Percentiles rank a stretch among this genome's conserved stretches.
Evolutionary conservation across 2,888 invertebrate species (phyloP).

Genomic region (Pteria penguin): DNA sequence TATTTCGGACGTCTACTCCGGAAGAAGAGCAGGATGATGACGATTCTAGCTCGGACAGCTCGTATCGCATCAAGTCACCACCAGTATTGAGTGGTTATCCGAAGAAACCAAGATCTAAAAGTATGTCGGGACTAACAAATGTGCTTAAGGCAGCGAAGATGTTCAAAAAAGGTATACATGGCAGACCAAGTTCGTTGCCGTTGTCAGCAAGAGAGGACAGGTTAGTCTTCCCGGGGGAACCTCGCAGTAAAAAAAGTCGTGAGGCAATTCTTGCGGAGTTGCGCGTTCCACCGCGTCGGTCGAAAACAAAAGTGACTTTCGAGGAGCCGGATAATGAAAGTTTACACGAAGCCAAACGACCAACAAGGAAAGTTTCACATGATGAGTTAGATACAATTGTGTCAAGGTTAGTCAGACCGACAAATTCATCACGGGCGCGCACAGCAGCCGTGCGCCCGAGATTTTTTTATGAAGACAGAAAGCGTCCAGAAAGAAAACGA

Average conservation of each 20-base stretch:
- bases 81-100: neutral
- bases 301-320: neutral
- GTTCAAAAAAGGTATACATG: neutral
- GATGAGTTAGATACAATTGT: slow-evolving; percentile 28
- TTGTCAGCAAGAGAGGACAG: neutral
- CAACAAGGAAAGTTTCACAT: slow-evolving; percentile 6
- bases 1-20: neutral
- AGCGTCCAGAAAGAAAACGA: neutral
- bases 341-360: neutral
- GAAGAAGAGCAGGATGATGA: slow-evolving; percentile 5
- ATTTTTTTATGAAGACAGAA: neutral
- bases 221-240: neutral
- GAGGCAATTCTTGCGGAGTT: neutral
- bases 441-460: slow-evolving; percentile 9
- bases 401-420: slow-evolving; percentile 21
- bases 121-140: neutral
- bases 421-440: slow-evolving; percentile 21
- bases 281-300: neutral
- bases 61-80: neutral
- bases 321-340: neutral
- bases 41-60: neutral
- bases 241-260: neutral
- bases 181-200: neutral
- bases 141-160: slow-evolving; percentile 12
- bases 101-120: neutral